Percentiles rank a stretch among this genome's conserved stretches.
Conservation (phyloP, 1,140 invertebrate genomes). For the Sycophaga agraensis region DNA sequence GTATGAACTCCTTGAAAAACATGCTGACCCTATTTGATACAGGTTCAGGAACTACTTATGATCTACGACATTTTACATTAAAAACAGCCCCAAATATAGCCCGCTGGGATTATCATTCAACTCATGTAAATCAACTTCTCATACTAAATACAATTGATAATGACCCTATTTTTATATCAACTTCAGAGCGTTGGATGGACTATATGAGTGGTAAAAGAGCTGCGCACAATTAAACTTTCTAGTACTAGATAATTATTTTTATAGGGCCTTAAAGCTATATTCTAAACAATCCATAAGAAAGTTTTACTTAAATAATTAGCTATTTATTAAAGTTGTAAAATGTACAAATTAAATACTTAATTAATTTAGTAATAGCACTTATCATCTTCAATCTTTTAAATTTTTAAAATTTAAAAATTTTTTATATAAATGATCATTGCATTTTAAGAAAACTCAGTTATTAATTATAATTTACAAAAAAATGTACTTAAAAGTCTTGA, state of each 20-base stretch:
- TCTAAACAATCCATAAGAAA: neutral
- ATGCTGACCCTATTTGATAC: conserved; percentile 93
- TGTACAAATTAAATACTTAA: no score
- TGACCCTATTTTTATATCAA: conserved; percentile 78
- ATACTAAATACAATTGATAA: conserved; percentile 85
- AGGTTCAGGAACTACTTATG: conserved; percentile 95
- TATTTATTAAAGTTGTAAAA: no score
- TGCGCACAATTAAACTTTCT: conserved; percentile 76
- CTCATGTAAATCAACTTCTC: conserved; percentile 95
- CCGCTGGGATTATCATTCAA: conserved; percentile 97
- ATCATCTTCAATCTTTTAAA: no score
- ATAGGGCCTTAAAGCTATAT: conserved; percentile 68
- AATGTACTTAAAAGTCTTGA: no score
- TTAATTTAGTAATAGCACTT: no score
- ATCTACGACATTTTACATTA: conserved; percentile 89
- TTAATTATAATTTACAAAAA: no score
- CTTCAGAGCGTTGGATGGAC: conserved; percentile 90
- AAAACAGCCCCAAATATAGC: conserved; percentile 89
- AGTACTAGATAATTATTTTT: conserved; percentile 15
- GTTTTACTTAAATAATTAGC: neutral
- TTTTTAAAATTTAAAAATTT: no score
- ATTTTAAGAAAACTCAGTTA: no score
- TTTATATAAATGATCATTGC: no score
- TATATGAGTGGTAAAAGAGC: conserved; percentile 95
- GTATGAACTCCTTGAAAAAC: conserved; percentile 85